Conservation (phyloP, 2,113 vertebrate genomes). For the Dicentrarchus labrax region DNA sequence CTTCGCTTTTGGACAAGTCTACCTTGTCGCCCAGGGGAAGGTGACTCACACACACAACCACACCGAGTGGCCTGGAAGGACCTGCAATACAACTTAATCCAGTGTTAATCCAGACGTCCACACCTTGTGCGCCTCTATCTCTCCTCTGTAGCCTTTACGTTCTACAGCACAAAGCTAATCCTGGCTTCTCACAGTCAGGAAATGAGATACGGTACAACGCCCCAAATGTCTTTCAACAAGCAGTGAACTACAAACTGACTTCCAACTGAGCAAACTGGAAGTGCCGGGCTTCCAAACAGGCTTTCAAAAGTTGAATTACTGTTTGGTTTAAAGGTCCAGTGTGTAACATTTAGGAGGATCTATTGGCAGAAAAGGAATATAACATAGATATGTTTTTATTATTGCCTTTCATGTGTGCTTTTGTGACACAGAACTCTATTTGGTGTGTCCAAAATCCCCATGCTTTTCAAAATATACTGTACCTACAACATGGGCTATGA, state of each 20-base stretch:
- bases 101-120: slow-evolving; percentile 64
- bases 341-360: too few relatives aligned
- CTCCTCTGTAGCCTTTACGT: slow-evolving; percentile 48
- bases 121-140: slow-evolving; percentile 30
- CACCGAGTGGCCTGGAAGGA: slow-evolving; percentile 43
- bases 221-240: slow-evolving; percentile 50
- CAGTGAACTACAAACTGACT: slow-evolving; percentile 37
- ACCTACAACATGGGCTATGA: neutral
- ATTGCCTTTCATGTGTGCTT: too few relatives aligned
- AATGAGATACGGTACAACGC: slow-evolving; percentile 42
- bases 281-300: neutral
- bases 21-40: slow-evolving; percentile 14
- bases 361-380: too few relatives aligned
- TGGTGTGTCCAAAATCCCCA: neutral
- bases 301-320: neutral
- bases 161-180: slow-evolving; percentile 66
- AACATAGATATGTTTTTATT: too few relatives aligned
- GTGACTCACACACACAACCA: slow-evolving; percentile 45
- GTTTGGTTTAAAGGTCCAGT: too few relatives aligned
- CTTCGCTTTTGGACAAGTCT: neutral
- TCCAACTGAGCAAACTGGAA: slow-evolving; percentile 1
- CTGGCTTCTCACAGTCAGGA: slow-evolving; percentile 48
- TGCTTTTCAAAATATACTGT: slow-evolving; percentile 2
- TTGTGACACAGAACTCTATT: neutral
- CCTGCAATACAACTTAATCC: slow-evolving; percentile 67